Percentiles rank a stretch among this genome's conserved stretches.
These are phyloP conservation scores for Fabriciana adippe DNA, from an alignment of 2,888 invertebrate genomes.

Conservation along the genomic window DNA sequence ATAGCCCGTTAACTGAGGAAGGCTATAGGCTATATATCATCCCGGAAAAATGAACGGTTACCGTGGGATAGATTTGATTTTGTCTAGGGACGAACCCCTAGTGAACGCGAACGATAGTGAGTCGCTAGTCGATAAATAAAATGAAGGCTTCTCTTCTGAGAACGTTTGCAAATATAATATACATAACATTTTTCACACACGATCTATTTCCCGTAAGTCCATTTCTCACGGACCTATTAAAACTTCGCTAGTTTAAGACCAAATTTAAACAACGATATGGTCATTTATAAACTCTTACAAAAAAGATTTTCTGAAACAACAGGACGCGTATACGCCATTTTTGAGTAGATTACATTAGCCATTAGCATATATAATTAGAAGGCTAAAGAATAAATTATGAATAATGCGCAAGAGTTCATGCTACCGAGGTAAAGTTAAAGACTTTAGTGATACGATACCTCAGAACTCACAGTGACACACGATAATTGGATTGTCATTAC, in stretches of 20 bases:
- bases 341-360: too few relatives aligned
- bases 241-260: slow-evolving; percentile 23
- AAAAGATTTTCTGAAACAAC: too few relatives aligned
- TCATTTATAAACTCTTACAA: too few relatives aligned
- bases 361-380: slow-evolving; percentile 40
- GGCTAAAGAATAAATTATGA: slow-evolving; percentile 44
- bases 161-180: slow-evolving; percentile 26
- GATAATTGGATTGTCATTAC: slow-evolving; percentile 50
- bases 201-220: slow-evolving; percentile 24
- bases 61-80: too few relatives aligned
- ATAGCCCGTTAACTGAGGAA: too few relatives aligned
- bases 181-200: slow-evolving; percentile 37
- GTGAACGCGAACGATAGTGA: too few relatives aligned
- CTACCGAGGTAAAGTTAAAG: slow-evolving; percentile 26
- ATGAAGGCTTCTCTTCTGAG: slow-evolving; percentile 25
- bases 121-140: neutral
- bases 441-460: slow-evolving; percentile 40
- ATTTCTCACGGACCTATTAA: slow-evolving; percentile 30
- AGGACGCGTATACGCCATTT: too few relatives aligned
- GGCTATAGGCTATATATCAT: too few relatives aligned
- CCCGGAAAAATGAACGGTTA: too few relatives aligned
- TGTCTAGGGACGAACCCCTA: too few relatives aligned
- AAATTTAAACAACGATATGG: slow-evolving; percentile 1
- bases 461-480: slow-evolving; percentile 44
- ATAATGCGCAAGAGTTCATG: slow-evolving; percentile 31